Percentiles rank a stretch among this genome's conserved stretches.
Conservation (phyloP, 2,888 invertebrate species). For the Sphaerophoria taeniata region DNA sequence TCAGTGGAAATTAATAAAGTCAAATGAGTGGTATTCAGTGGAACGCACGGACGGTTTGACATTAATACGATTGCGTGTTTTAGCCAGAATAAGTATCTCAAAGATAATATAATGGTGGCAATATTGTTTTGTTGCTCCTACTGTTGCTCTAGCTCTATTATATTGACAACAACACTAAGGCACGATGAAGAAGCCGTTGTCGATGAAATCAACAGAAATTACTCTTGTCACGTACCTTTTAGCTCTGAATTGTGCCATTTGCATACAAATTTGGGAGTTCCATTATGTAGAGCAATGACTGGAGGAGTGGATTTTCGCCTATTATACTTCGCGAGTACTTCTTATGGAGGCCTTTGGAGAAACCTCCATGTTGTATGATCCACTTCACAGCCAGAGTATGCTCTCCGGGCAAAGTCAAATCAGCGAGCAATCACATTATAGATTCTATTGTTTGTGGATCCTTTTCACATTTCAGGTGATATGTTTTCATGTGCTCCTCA, state of each 20-base stretch:
- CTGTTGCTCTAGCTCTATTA: not conserved
- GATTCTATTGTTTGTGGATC: constrained; percentile 46
- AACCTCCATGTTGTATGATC: no score
- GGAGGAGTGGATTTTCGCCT: no score
- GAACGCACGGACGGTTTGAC: constrained; percentile 57
- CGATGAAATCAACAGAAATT: not conserved
- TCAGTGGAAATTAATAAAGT: no score
- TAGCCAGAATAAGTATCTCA: constrained; percentile 42
- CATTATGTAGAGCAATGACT: no score
- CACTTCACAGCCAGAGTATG: no score
- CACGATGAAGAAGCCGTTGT: not conserved
- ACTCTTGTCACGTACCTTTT: constrained; percentile 49
- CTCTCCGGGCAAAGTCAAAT: no score
- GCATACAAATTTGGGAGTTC: no score
- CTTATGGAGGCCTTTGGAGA: no score
- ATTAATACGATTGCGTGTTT: constrained; percentile 61
- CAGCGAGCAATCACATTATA: constrained; percentile 35
- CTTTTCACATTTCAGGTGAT: constrained; percentile 32
- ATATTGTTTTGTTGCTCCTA: constrained; percentile 13
- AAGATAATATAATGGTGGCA: constrained; percentile 33
- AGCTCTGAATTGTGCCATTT: no score
- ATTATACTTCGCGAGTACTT: no score
- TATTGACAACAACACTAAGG: constrained; percentile 1
- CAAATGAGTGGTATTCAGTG: no score
- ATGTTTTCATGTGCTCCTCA: constrained; percentile 41